These are phyloP conservation scores for western clawed frog (Xenopus tropicalis) DNA, from an alignment of 2,113 vertebrate genomes.

Conservation along the genomic window DNA sequence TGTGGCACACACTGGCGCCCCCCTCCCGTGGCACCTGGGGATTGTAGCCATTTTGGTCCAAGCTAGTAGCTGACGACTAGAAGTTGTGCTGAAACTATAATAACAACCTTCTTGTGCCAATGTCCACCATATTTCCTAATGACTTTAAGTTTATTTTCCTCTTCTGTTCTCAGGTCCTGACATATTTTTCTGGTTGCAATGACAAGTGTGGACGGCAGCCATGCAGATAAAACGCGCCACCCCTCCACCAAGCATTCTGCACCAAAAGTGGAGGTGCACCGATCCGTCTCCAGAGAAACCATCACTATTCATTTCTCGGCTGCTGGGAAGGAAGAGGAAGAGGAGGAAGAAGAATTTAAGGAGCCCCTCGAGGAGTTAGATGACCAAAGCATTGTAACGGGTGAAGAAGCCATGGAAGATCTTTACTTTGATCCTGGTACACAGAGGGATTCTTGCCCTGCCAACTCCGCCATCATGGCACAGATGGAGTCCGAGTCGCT, in stretches of 20 bases:
- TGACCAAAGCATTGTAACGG: slow-evolving; percentile 77
- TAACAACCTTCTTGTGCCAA: too few species aligned
- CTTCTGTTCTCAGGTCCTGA: slow-evolving; percentile 64
- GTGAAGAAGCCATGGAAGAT: slow-evolving; percentile 87
- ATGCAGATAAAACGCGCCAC: slow-evolving; percentile 76
- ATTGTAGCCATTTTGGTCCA: too few species aligned
- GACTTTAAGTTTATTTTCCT: background rate
- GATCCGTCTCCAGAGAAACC: slow-evolving; percentile 89
- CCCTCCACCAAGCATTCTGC: slow-evolving; percentile 73
- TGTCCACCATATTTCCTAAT: too few species aligned
- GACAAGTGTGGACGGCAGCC: slow-evolving; percentile 87
- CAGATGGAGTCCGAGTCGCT: slow-evolving; percentile 53
- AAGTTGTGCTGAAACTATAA: too few species aligned
- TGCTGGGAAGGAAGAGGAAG: slow-evolving; percentile 92
- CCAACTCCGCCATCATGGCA: slow-evolving; percentile 57
- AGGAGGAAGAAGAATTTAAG: slow-evolving; percentile 83
- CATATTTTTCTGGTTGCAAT: slow-evolving; percentile 79
- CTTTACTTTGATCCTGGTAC: slow-evolving; percentile 67
- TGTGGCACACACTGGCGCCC: too few species aligned
- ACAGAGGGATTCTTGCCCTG: slow-evolving; percentile 57
- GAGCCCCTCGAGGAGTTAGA: slow-evolving; percentile 63
- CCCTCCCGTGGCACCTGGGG: too few species aligned
- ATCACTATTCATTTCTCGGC: slow-evolving; percentile 98
- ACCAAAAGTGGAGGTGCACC: slow-evolving; percentile 94
- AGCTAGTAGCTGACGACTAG: too few species aligned